Percentiles rank a stretch among this genome's conserved stretches.
These are phyloP conservation scores for Oostethus manadensis DNA, from an alignment of 2,113 vertebrate species.

Conservation along the genomic window DNA sequence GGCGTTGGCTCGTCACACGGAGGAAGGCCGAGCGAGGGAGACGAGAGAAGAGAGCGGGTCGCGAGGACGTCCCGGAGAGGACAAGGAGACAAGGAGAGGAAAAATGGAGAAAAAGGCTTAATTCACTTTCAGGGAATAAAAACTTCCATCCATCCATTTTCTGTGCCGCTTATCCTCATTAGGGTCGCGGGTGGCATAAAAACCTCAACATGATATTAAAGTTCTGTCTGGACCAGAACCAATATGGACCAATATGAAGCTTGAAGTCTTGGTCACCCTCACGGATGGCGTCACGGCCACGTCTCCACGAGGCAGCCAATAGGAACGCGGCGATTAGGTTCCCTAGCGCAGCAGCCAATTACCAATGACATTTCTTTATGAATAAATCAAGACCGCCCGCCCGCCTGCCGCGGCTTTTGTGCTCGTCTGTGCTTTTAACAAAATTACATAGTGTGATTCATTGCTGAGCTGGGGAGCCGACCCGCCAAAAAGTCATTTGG, in stretches of 20 bases:
- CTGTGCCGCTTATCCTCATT: no score
- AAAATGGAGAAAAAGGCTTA: background rate
- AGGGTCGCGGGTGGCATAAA: no score
- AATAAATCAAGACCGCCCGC: background rate
- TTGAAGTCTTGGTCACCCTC: background rate
- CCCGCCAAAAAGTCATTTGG: background rate
- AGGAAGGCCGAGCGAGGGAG: constrained; percentile 24
- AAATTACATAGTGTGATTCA: background rate
- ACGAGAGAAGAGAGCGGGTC: constrained; percentile 18
- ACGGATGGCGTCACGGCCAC: background rate
- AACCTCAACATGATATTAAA: background rate
- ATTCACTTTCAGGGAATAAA: no score
- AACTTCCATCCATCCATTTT: no score
- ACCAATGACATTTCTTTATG: background rate
- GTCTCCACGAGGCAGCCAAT: background rate
- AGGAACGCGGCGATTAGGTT: background rate
- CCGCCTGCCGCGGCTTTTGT: background rate
- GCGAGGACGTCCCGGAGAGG: constrained; percentile 8
- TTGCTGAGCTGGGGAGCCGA: background rate
- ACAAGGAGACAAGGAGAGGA: background rate
- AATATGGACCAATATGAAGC: background rate
- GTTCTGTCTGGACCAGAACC: background rate
- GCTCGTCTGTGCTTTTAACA: constrained; percentile 2
- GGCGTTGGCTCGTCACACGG: constrained; percentile 66
- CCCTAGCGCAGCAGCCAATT: background rate